Conservation (phyloP, 1,140 invertebrate species). For the Meloidogyne hapla region DNA sequence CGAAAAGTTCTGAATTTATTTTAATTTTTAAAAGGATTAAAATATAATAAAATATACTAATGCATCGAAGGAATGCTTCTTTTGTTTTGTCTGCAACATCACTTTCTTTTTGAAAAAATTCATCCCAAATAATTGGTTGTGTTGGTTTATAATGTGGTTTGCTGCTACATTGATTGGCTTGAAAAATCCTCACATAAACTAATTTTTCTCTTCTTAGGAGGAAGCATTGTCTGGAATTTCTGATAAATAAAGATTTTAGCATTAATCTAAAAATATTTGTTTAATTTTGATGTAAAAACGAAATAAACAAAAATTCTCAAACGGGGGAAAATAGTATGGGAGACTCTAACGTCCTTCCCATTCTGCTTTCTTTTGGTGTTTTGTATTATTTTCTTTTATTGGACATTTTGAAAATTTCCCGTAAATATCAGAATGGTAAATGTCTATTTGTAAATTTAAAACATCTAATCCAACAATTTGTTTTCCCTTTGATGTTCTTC, state of each 20-base stretch:
- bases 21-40: neutral
- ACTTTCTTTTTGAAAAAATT: constrained; percentile 1
- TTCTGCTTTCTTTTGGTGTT: too few relatives aligned
- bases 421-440: neutral
- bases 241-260: neutral
- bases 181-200: neutral
- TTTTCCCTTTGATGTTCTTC: neutral
- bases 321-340: too few relatives aligned
- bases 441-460: neutral
- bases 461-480: neutral
- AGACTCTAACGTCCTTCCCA: too few relatives aligned
- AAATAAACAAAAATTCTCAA: too few relatives aligned
- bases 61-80: neutral
- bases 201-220: neutral
- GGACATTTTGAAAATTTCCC: too few relatives aligned
- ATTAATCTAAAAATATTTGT: neutral
- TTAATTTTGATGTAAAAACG: too few relatives aligned
- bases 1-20: constrained; percentile 46
- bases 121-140: constrained; percentile 1
- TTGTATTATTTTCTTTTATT: too few relatives aligned
- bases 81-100: constrained; percentile 2
- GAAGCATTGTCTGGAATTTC: neutral
- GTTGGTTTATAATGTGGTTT: neutral
- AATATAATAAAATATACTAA: neutral
- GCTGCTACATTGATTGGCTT: neutral